phyloP scores from a whole-genome alignment of 2,797 vertebrate genomes.

The Galago senegalensis region DNA sequence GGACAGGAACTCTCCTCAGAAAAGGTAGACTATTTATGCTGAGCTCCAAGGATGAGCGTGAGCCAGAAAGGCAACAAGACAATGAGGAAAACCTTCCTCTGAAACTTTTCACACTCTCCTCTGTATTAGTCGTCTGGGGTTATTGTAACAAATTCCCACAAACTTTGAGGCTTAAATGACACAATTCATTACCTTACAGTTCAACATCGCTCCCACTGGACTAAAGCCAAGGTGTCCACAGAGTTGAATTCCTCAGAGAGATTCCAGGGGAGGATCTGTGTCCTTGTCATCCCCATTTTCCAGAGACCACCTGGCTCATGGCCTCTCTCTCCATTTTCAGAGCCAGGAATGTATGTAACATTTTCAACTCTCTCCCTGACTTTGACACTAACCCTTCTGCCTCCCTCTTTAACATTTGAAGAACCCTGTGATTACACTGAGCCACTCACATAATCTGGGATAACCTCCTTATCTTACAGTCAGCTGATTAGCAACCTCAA shows the following conservation, averaged over 20 bases:
- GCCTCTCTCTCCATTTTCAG: neutral
- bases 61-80: neutral
- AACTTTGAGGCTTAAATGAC: neutral
- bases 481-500: neutral
- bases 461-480: conserved; percentile 18
- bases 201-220: neutral
- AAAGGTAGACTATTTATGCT: neutral
- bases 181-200: neutral
- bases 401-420: neutral
- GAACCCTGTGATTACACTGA: neutral
- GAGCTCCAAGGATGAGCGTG: neutral
- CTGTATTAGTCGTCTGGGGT: neutral
- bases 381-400: neutral
- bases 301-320: neutral
- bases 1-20: neutral
- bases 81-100: neutral
- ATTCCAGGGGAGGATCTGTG: neutral
- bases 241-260: neutral
- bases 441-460: neutral
- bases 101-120: neutral
- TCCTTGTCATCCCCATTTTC: neutral
- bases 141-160: neutral
- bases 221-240: neutral
- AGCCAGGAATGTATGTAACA: fast-evolving
- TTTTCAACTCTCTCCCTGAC: neutral